Base-by-base conservation (phyloP, 2,113 vertebrate genomes). In the Mustelus asterias region DNA sequence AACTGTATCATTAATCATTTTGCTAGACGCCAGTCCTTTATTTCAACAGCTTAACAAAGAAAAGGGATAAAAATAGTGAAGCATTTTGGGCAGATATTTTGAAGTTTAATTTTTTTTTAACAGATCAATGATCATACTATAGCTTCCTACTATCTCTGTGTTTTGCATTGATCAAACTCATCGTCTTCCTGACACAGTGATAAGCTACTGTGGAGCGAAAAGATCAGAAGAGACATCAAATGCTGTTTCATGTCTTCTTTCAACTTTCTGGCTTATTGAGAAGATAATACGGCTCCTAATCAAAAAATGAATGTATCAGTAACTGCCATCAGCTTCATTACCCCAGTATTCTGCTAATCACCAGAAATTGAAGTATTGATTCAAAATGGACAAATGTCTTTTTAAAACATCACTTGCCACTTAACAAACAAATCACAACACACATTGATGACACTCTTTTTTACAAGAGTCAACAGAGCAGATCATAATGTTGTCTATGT, bases 201-300 rank as follows among this genome's bases (percentile, higher is more conserved):
- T 26, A 44, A 94, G 63, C 18, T 69, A 69, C 92, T 94, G 92
- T 94, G 92, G 41, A 94, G 88, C 20, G 24, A n/a, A 69, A 69
- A 94, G 65, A 94, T 94, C n/a, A 41, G 37, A 94, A 94, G 63
- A 26, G 24, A 94, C n/a, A 94, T 94, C 63, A 94, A 94, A 69
- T 94, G 37, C n/a, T 3, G 20, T 94, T 94, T 94, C 60, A 94
- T 67, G 60, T 94, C n/a, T n/a, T 44, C 33, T 41, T 69, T 94
- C 65, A 94, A 11, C 65, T 94, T 41, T 69, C 63, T 70, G 92
- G n/a, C 37, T 44, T 94, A 9, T 70, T 94, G 92, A 94, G 10
- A n/a, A 69, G 63, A 94, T 94, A 70, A 94, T 44, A 44, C 14
- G 11, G 41, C n/a, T 69, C 33, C 37, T 69, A 69, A 26, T 65